Base-by-base conservation (phyloP, 2,113 vertebrate species). In the Chelonoidis abingdonii region DNA sequence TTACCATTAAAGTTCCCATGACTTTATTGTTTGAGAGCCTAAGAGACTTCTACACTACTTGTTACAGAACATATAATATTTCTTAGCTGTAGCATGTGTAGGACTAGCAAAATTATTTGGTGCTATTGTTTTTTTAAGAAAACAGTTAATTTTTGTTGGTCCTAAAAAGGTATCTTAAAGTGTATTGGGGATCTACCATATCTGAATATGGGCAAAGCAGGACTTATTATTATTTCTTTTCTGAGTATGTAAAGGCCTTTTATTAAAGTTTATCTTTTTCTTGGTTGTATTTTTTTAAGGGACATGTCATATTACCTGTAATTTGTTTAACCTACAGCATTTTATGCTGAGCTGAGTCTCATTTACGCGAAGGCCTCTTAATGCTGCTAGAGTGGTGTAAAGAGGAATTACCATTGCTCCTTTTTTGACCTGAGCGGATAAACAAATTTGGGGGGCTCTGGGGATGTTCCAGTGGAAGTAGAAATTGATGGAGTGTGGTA, bases 351-450 rank as follows among this genome's bases (percentile, higher is more conserved):
- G 38, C 1, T 91, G 92, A 90, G 88, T 75, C 90, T 92, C 88
- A 83, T 92, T 94, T 95, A 82, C 65, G 87, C 24, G 92, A 95
- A 95, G 95, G 53, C 81, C 83, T 86, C 94, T 93, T 96, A 94
- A 89, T 88, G 86, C 4, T 31, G 93, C 25, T 50, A 89, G 8
- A 89, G 72, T 62, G 83, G 57, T 83, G 8, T 69, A 59, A 81
- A 91, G 44, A 13, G 84, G 93, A 92, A 53, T 87, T 89, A 69
- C 17, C 17, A 8, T n/a, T 69, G 16, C 35, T 19, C 62, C 35
- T 69, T 69, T 29, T n/a, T n/a, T 69, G 35, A 69, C 62, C 35
- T 19, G 35, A 17, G 35, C 10, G 31, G 62, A 17, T 69, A n/a
- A 17, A n/a, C 7, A 69, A 17, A 69, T 69, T 69, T 69, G 19